Percentiles rank a stretch among this genome's conserved stretches.
These are phyloP conservation scores for Petrophora chlorosata DNA, from an alignment of 2,888 invertebrate genomes.

Conservation along the genomic window DNA sequence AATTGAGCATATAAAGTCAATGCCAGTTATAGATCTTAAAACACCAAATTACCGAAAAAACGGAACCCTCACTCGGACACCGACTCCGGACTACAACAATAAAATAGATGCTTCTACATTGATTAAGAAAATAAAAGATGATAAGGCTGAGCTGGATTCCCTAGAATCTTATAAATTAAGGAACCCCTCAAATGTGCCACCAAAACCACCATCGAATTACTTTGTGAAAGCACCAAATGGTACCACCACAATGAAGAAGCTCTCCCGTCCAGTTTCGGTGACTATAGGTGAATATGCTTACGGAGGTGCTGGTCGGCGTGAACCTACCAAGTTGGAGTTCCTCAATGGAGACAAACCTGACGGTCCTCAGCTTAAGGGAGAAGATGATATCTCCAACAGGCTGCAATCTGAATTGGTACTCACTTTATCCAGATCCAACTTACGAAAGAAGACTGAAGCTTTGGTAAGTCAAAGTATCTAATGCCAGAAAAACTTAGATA, in stretches of 20 bases:
- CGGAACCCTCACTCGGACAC: conserved; percentile 63
- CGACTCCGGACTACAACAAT: conserved; percentile 72
- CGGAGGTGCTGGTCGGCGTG: conserved; percentile 80
- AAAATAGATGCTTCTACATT: conserved; percentile 53
- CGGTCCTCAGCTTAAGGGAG: conserved; percentile 44
- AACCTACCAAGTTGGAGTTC: conserved; percentile 89
- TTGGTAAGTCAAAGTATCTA: conserved; percentile 75
- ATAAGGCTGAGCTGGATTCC: conserved; percentile 89
- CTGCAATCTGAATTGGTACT: conserved; percentile 89
- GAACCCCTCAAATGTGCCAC: conserved; percentile 84
- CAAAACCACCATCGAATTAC: conserved; percentile 88
- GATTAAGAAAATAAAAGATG: conserved; percentile 66
- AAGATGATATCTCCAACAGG: conserved; percentile 84
- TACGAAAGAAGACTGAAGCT: conserved; percentile 88
- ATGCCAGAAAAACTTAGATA: too few species aligned
- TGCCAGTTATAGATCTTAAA: conserved; percentile 45
- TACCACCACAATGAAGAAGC: conserved; percentile 83
- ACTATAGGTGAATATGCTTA: conserved; percentile 88
- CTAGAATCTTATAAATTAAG: conserved; percentile 89
- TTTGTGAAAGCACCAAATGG: conserved; percentile 85
- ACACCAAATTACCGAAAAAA: conserved; percentile 62
- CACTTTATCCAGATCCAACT: conserved; percentile 90
- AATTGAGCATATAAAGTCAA: conserved; percentile 19
- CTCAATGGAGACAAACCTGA: conserved; percentile 77
- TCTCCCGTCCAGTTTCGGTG: conserved; percentile 85